These are phyloP conservation scores for Orientallactaga sibirica DNA, from an alignment of 2,797 vertebrate genomes.

Conservation along the genomic window DNA sequence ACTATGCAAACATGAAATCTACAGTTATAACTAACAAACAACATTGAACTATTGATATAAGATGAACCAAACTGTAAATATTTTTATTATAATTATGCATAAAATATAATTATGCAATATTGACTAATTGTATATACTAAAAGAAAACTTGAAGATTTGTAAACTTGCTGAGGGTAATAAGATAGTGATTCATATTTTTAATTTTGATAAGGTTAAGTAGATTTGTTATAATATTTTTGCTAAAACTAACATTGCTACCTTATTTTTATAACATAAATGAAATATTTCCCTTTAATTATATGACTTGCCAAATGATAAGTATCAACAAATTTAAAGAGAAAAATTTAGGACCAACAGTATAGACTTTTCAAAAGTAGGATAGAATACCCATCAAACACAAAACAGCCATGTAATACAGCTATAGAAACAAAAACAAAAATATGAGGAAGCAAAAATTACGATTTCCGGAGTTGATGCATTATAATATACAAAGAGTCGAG, in stretches of 20 bases:
- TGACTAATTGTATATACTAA: neutral
- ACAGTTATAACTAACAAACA: neutral
- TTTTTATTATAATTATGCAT: slow-evolving; percentile 8
- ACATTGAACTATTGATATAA: neutral
- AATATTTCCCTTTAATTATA: neutral
- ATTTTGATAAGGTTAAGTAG: slow-evolving; percentile 16
- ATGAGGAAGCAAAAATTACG: neutral
- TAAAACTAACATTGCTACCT: neutral
- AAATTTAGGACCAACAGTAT: slow-evolving; percentile 12
- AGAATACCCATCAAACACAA: neutral
- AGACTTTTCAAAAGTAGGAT: neutral
- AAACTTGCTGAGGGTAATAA: neutral
- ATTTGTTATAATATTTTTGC: slow-evolving; percentile 37
- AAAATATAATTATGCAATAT: neutral
- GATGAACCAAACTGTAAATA: neutral
- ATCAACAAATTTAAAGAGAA: neutral
- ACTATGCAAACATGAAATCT: neutral
- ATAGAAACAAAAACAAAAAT: neutral
- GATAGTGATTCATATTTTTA: neutral
- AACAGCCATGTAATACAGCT: neutral
- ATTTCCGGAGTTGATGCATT: neutral
- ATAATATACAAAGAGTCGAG: neutral
- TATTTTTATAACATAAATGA: neutral
- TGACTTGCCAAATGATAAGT: neutral
- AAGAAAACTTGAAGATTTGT: neutral